A percentile compares a stretch with the other conserved stretches of the same genome.
These are phyloP conservation scores for Baronia brevicornis DNA, from an alignment of 2,888 invertebrate genomes.

Conservation along the genomic window DNA sequence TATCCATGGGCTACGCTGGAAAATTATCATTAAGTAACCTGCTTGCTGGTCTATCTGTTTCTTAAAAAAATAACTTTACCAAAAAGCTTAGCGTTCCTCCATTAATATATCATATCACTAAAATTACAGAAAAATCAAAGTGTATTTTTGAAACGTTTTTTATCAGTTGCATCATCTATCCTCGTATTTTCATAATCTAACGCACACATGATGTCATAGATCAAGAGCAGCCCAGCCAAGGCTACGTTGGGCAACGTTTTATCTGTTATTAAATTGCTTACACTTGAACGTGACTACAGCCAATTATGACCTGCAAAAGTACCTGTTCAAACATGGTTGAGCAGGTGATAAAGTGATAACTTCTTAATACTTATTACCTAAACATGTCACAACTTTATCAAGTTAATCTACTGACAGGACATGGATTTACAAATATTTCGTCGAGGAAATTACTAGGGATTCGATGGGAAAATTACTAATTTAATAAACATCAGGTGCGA, in stretches of 20 bases:
- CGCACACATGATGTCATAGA: conserved; percentile 21
- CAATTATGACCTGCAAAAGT: conserved; percentile 12
- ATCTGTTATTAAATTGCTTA: conserved; percentile 12
- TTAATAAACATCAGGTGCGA: too few relatives aligned
- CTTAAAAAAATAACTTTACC: too few relatives aligned
- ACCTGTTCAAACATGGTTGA: not conserved
- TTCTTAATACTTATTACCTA: conserved; percentile 3
- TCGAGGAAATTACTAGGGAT: too few relatives aligned
- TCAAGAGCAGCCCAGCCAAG: conserved; percentile 18
- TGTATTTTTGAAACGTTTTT: conserved; percentile 3
- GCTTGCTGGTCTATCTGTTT: too few relatives aligned
- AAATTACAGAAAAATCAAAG: conserved; percentile 16
- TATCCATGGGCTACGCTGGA: too few relatives aligned
- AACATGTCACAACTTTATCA: too few relatives aligned
- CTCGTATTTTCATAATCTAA: conserved; percentile 11
- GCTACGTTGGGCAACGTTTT: conserved; percentile 13
- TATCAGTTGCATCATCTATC: conserved; percentile 8
- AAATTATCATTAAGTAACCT: too few relatives aligned
- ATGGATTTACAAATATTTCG: too few relatives aligned
- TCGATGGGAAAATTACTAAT: too few relatives aligned
- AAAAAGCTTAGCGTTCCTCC: conserved; percentile 5
- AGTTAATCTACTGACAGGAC: too few relatives aligned
- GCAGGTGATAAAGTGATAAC: not conserved
- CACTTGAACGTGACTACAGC: conserved; percentile 15
- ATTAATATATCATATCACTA: not conserved